Evolutionary conservation across 1,140 invertebrate species (phyloP), one percentile per base, ranked within the genome.

Genomic region (Oryctes rhinoceros): DNA sequence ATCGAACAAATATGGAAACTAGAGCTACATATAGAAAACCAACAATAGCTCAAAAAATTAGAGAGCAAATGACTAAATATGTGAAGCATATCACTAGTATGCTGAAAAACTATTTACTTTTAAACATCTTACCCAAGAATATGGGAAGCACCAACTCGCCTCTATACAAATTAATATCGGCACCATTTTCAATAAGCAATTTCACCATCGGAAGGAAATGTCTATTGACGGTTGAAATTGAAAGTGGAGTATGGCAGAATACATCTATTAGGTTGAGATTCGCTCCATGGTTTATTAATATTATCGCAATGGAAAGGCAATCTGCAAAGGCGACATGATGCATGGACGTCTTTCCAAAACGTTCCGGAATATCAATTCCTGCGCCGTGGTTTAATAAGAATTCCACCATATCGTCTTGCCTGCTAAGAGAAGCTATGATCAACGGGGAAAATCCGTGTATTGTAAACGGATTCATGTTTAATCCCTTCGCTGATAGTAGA

Each of bases 201-300:
- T 78, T 71, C n/a, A 78, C 47, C 80, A 78, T 78, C 0, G 76
- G 35, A 15, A 81, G 71, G 37, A 13, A 78, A 24, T 20, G 30
- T 67, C 37, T 74, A n/a, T 80, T 59, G 9, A 80, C 11, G 15
- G 48, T 49, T 13, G 80, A 49, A 65, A 80, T 39, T 15, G 75
- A 76, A 37, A 80, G 59, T 13, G 80, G 80, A 18, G 80, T 80
- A 44, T 74, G 39, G 13, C 4, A 30, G n/a, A 80, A 65, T 47
- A 44, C 24, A 53, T 80, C 76, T 3, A 80, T 35, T 4, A 71
- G 0, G 20, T 81, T 75, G 1, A 39, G 3, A 47, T 78, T 35
- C 2, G 76, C 76, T 1, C 24, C 20, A 15, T 81, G 65, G 11
- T 74, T 18, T 20, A 81, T 20, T 62, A 81, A 75, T 18, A 81